Conservation (phyloP, 2,888 invertebrate genomes). For the Agelastica alni region DNA sequence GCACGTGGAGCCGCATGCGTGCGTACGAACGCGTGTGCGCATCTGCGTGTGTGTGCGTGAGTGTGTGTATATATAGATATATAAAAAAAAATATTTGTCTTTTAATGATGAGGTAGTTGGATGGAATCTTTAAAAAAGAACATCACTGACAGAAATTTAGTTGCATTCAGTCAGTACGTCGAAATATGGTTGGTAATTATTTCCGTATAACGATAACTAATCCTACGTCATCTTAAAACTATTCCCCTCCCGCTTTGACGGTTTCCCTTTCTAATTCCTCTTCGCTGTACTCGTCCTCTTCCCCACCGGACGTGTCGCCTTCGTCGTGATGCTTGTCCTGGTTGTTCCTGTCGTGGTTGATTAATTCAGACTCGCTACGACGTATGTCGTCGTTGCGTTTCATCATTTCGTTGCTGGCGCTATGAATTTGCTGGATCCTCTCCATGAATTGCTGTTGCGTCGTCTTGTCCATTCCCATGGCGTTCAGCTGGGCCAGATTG, state of each 20-base stretch:
- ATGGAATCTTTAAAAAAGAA: conserved; percentile 64
- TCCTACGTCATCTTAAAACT: conserved; percentile 35
- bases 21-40: no score
- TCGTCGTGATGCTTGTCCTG: conserved; percentile 53
- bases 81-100: no score
- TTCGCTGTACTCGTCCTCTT: conserved; percentile 61
- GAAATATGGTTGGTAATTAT: conserved; percentile 39
- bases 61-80: no score
- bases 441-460: conserved; percentile 66
- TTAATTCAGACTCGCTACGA: conserved; percentile 61
- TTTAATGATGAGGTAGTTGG: conserved; percentile 78
- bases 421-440: conserved; percentile 67
- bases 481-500: conserved; percentile 77
- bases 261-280: conserved; percentile 58
- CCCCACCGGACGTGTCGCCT: conserved; percentile 60
- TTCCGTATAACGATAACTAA: conserved; percentile 43
- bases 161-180: conserved; percentile 24
- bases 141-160: conserved; percentile 7
- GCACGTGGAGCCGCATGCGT: no score
- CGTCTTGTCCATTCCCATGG: conserved; percentile 60
- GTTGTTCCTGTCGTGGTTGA: conserved; percentile 60
- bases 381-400: conserved; percentile 58
- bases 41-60: no score
- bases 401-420: conserved; percentile 60
- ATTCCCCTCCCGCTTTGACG: conserved; percentile 57